Percentiles rank a stretch among this genome's conserved stretches.
Conservation (phyloP, 2,888 invertebrate genomes). For the Zootermopsis nevadensis region DNA sequence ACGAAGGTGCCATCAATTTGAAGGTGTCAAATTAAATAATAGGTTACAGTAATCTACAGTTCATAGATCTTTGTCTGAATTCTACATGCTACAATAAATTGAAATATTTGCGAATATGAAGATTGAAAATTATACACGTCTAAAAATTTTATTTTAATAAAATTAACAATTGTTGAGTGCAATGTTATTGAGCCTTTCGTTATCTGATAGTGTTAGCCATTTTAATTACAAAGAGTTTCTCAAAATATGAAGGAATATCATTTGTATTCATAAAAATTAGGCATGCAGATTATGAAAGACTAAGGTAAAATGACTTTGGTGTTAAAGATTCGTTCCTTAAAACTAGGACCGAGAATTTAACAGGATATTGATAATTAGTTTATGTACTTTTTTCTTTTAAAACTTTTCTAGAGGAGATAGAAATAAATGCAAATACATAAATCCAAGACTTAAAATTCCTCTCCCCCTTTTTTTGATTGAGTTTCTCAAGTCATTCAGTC, state of each 20-base stretch:
- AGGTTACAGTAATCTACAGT: no score
- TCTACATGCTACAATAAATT: no score
- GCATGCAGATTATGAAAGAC: not conserved
- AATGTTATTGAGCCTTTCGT: not conserved
- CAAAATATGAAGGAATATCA: not conserved
- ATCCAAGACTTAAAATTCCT: constrained; percentile 5
- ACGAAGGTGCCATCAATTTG: no score
- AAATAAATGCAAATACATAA: constrained; percentile 21
- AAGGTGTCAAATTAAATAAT: no score
- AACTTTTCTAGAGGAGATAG: not conserved
- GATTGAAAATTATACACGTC: no score
- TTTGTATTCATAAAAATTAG: constrained; percentile 15
- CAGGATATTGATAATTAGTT: constrained; percentile 23
- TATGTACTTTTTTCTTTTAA: constrained; percentile 4
- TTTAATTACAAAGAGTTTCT: not conserved
- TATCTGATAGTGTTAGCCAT: not conserved
- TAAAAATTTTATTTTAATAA: no score
- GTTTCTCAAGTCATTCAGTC: constrained; percentile 35
- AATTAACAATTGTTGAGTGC: not conserved
- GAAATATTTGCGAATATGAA: no score
- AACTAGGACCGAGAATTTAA: not conserved
- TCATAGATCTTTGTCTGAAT: no score
- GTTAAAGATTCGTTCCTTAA: not conserved
- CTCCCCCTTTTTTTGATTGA: constrained; percentile 17
- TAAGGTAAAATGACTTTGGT: not conserved